phyloP scores from a whole-genome alignment of 1,140 invertebrate genomes.

The Zaprionus ornatus region DNA sequence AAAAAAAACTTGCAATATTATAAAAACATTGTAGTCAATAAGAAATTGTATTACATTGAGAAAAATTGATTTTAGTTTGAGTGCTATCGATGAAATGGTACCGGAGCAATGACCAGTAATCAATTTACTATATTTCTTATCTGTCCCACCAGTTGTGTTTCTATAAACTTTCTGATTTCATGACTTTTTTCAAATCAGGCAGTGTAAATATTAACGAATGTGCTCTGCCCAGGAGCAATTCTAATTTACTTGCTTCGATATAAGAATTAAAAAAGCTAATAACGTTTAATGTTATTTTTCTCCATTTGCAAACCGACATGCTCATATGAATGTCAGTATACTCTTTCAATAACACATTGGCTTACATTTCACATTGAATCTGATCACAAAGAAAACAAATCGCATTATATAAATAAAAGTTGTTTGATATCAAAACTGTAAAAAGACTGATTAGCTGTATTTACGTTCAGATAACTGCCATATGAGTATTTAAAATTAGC shows the following conservation, averaged over 20 bases:
- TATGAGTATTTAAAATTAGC: background rate
- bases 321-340: background rate
- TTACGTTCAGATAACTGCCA: background rate
- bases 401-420: background rate
- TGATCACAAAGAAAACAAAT: background rate
- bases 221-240: too few relatives aligned
- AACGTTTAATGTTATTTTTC: too few relatives aligned
- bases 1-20: background rate
- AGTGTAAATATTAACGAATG: too few relatives aligned
- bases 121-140: conserved; percentile 4
- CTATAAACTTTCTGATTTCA: too few relatives aligned
- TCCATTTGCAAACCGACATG: too few relatives aligned
- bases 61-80: background rate
- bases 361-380: background rate
- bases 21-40: background rate
- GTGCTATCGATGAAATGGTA: background rate
- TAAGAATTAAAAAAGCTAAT: too few relatives aligned
- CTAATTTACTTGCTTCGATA: too few relatives aligned
- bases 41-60: background rate
- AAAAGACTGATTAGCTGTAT: background rate
- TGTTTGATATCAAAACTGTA: background rate
- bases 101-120: conserved; percentile 4
- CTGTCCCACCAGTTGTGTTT: background rate
- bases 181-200: too few relatives aligned
- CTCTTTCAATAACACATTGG: background rate